These are phyloP conservation scores for Agrilus planipennis DNA, from an alignment of 1,140 invertebrate species.

Conservation along the genomic window DNA sequence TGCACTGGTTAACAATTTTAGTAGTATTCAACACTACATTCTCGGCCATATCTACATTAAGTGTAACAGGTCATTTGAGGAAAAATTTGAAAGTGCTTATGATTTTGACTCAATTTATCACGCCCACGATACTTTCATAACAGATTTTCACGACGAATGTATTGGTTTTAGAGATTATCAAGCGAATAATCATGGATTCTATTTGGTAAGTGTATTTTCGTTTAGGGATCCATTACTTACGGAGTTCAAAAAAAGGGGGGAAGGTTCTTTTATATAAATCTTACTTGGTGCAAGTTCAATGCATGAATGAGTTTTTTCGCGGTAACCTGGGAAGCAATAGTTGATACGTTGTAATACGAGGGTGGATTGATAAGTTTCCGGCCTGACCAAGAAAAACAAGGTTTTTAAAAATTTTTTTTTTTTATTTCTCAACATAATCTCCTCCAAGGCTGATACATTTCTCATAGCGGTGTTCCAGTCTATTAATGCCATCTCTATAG, in stretches of 20 bases:
- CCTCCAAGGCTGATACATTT: too few species aligned
- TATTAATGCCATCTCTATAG: too few species aligned
- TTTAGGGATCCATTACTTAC: not conserved
- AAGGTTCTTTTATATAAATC: not conserved
- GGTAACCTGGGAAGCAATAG: too few species aligned
- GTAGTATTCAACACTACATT: slow-evolving; percentile 49
- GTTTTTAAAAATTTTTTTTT: too few species aligned
- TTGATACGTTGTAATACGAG: too few species aligned
- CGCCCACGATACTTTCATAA: slow-evolving; percentile 25
- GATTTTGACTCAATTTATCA: slow-evolving; percentile 23
- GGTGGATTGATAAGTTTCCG: too few species aligned
- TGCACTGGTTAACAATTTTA: slow-evolving; percentile 47
- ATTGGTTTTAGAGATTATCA: slow-evolving; percentile 11
- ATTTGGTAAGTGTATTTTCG: slow-evolving; percentile 11
- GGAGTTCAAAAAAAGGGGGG: slow-evolving; percentile 1
- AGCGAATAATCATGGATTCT: slow-evolving; percentile 10
- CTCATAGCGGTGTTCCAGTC: too few species aligned
- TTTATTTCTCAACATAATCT: too few species aligned
- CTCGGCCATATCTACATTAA: slow-evolving; percentile 44
- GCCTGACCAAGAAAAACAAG: too few species aligned
- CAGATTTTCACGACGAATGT: slow-evolving; percentile 18
- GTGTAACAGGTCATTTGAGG: slow-evolving; percentile 19
- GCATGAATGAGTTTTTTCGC: too few species aligned
- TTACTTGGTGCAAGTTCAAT: not conserved
- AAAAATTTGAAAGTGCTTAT: slow-evolving; percentile 25